Evolutionary conservation across 2,113 vertebrate genomes (phyloP).

Genomic region (Lepisosteus osseus): DNA sequence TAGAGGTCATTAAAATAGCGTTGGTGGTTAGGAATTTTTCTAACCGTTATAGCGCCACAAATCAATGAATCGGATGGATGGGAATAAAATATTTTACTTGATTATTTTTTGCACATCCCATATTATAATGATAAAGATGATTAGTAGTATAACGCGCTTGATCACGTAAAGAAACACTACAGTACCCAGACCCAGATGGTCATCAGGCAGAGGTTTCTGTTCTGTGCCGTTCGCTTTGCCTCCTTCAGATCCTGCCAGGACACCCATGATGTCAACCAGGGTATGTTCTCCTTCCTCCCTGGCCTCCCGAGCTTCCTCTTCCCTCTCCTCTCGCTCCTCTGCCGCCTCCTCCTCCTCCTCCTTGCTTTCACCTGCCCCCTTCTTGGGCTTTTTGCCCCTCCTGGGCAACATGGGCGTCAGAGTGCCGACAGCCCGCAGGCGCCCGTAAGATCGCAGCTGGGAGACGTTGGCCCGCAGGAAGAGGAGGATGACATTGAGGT

Average conservation of each 20-base stretch:
- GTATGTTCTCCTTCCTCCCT: conserved; percentile 73
- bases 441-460: conserved; percentile 80
- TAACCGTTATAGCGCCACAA: too few species aligned
- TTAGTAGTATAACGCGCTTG: conserved; percentile 61
- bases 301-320: conserved; percentile 61
- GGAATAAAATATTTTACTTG: conserved; percentile 34
- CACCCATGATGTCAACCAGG: conserved; percentile 90
- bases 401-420: conserved; percentile 73
- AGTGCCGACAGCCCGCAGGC: conserved; percentile 78
- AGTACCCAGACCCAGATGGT: conserved; percentile 72
- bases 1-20: too few species aligned
- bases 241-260: conserved; percentile 76
- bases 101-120: conserved; percentile 72
- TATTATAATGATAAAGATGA: conserved; percentile 62
- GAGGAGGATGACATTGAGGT: conserved; percentile 88
- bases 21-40: too few species aligned
- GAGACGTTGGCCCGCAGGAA: conserved; percentile 87
- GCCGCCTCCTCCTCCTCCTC: conserved; percentile 26
- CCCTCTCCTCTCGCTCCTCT: conserved; percentile 46
- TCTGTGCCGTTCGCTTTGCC: conserved; percentile 61
- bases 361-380: neutral
- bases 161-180: conserved; percentile 64
- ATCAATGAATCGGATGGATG: too few species aligned
- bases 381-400: conserved; percentile 44
- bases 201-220: conserved; percentile 64